phyloP scores from a whole-genome alignment of 2,888 invertebrate species.

The Parelbella ahira region DNA sequence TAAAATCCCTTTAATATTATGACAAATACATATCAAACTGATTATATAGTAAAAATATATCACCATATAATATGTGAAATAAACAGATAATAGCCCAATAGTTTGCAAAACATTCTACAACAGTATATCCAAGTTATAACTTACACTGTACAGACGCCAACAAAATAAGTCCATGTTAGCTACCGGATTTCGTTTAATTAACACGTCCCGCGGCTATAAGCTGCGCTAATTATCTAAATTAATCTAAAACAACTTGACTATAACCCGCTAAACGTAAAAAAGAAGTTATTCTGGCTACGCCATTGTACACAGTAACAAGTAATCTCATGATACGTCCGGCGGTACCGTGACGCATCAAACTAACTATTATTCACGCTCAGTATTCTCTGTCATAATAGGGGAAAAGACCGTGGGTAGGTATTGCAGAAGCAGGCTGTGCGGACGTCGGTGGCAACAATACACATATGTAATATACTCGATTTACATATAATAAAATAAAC shows the following conservation, averaged over 20 bases:
- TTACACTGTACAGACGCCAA: slow-evolving; percentile 38
- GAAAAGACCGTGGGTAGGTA: slow-evolving; percentile 18
- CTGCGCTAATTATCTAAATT: slow-evolving; percentile 68
- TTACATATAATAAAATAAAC: too few species aligned
- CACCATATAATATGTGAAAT: too few species aligned
- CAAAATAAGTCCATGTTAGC: slow-evolving; percentile 58
- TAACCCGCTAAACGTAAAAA: slow-evolving; percentile 47
- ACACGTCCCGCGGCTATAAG: slow-evolving; percentile 53
- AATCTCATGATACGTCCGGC: slow-evolving; percentile 48
- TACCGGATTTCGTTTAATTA: slow-evolving; percentile 49
- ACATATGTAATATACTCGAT: too few species aligned
- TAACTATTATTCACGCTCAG: slow-evolving; percentile 23
- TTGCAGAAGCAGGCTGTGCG: slow-evolving; percentile 17
- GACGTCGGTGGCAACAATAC: neutral
- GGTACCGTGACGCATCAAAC: slow-evolving; percentile 35
- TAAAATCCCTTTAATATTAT: too few species aligned
- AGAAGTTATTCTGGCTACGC: slow-evolving; percentile 43
- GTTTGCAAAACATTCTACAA: too few species aligned
- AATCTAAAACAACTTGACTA: slow-evolving; percentile 47
- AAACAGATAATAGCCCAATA: too few species aligned
- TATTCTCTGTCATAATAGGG: slow-evolving; percentile 12
- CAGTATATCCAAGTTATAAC: too few species aligned
- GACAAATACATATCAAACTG: too few species aligned
- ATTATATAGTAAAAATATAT: too few species aligned
- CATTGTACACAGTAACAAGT: slow-evolving; percentile 40